phyloP scores from a whole-genome alignment of 2,113 vertebrate species.

The Gambusia affinis region DNA sequence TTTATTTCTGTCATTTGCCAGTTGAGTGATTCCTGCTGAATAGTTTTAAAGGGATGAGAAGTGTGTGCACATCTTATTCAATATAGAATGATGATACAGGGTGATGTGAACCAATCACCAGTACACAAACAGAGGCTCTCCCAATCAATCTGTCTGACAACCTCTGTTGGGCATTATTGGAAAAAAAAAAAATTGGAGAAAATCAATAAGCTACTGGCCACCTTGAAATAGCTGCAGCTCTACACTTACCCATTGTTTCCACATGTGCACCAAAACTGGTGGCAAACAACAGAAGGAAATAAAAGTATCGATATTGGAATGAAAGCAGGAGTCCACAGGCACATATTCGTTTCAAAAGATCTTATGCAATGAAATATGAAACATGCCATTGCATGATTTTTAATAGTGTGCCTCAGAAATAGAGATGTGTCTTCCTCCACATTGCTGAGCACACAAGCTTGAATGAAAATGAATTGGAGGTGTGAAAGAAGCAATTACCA shows the following conservation, averaged over 20 bases:
- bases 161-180: slow-evolving; percentile 66
- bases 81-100: slow-evolving; percentile 37
- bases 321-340: neutral
- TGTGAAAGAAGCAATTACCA: slow-evolving; percentile 37
- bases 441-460: slow-evolving; percentile 11
- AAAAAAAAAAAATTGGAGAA: slow-evolving; percentile 41
- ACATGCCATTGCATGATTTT: neutral
- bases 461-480: slow-evolving; percentile 34
- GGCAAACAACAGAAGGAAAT: slow-evolving; percentile 9
- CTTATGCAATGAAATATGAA: slow-evolving; percentile 9
- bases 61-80: slow-evolving; percentile 62
- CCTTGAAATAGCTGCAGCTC: slow-evolving; percentile 55
- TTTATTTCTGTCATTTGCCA: slow-evolving; percentile 53
- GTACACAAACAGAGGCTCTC: slow-evolving; percentile 40
- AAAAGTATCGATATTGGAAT: neutral
- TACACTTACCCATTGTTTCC: slow-evolving; percentile 22
- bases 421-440: slow-evolving; percentile 20
- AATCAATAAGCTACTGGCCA: slow-evolving; percentile 66
- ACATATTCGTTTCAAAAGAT: neutral
- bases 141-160: slow-evolving; percentile 70
- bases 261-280: slow-evolving; percentile 12
- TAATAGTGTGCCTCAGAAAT: slow-evolving; percentile 21
- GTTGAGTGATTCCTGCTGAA: slow-evolving; percentile 42
- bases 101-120: slow-evolving; percentile 27
- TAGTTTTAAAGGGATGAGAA: slow-evolving; percentile 36